These are phyloP conservation scores for Athalia rosae DNA, from an alignment of 2,888 invertebrate species.

Conservation along the genomic window DNA sequence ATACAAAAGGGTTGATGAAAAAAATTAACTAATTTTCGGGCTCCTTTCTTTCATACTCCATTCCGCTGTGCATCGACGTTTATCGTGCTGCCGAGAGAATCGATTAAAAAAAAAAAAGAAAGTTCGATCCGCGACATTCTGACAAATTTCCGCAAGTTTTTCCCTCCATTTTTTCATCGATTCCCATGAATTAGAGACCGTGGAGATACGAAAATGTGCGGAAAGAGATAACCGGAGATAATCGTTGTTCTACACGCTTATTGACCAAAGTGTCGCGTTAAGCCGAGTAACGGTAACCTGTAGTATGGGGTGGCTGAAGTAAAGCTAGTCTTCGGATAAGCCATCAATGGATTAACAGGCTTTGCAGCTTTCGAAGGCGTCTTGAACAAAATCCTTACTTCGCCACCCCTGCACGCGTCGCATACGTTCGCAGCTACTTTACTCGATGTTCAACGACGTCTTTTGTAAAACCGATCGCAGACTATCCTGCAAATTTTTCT, in stretches of 20 bases:
- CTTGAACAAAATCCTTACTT: conserved; percentile 17
- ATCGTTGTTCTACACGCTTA: conserved; percentile 20
- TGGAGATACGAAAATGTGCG: background rate
- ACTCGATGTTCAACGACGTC: conserved; percentile 8
- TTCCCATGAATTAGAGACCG: background rate
- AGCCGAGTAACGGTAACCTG: conserved; percentile 25
- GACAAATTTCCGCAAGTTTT: background rate
- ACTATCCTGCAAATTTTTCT: too few species aligned
- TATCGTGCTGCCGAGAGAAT: background rate
- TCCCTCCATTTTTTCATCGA: background rate
- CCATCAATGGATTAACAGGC: conserved; percentile 41
- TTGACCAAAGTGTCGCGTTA: conserved; percentile 40
- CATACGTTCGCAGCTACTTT: background rate
- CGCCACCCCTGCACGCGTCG: background rate
- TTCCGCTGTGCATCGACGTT: background rate
- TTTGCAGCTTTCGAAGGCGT: conserved; percentile 42
- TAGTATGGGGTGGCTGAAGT: background rate
- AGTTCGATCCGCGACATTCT: background rate
- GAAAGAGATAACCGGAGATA: conserved; percentile 5
- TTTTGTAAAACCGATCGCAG: conserved; percentile 34
- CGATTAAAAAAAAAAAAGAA: background rate
- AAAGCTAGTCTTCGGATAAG: conserved; percentile 42
- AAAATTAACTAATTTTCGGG: background rate
- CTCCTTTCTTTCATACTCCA: background rate
- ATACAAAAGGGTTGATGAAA: background rate